Percentiles rank a stretch among this genome's conserved stretches.
Evolutionary conservation across 1,140 invertebrate species (phyloP).

Genomic region (Triops cancriformis): DNA sequence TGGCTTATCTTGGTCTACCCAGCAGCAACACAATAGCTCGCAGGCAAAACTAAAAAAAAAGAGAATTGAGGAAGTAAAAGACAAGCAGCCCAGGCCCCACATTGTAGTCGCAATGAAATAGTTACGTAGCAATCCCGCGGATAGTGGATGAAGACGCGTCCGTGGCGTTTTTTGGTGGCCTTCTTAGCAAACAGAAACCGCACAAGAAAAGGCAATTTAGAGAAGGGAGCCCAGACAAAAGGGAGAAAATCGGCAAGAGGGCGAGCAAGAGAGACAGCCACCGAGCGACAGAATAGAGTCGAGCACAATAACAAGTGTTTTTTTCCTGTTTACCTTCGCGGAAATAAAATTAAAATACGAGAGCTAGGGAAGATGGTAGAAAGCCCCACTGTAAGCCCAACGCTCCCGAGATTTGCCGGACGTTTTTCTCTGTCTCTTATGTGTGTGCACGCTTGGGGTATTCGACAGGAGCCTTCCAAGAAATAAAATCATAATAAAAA

Average conservation of each 20-base stretch:
- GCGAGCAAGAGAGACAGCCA: neutral
- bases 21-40: neutral
- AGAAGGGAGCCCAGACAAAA: neutral
- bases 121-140: slow-evolving; percentile 4
- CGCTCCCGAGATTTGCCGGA: neutral
- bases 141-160: neutral
- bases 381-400: neutral
- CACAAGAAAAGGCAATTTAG: slow-evolving; percentile 6
- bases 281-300: neutral
- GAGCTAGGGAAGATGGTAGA: neutral
- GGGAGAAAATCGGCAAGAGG: neutral
- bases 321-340: neutral
- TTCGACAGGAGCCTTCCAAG: neutral
- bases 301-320: neutral
- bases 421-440: neutral
- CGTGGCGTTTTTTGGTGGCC: neutral
- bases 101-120: slow-evolving; percentile 10
- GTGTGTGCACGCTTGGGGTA: neutral
- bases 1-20: slow-evolving; percentile 5
- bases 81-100: neutral
- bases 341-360: slow-evolving; percentile 1
- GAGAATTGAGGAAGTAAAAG: neutral
- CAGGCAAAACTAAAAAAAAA: neutral
- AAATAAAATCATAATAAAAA: too few relatives aligned
- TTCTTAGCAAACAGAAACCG: slow-evolving; percentile 8